These are phyloP conservation scores for Polydrusus cervinus DNA, from an alignment of 2,888 invertebrate genomes.

Conservation along the genomic window DNA sequence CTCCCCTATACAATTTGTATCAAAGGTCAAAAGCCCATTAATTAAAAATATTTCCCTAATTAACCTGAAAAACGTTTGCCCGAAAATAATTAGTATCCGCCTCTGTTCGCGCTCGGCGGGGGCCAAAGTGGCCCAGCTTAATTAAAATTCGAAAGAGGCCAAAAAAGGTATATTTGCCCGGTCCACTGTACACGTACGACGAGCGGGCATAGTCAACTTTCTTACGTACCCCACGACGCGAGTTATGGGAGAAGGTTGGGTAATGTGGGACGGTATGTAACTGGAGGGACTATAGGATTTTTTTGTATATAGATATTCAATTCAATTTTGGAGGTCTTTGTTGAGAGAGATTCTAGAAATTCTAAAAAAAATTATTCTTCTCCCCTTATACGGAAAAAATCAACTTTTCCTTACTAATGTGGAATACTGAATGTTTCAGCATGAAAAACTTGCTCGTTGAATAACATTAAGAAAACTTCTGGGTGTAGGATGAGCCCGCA, in stretches of 20 bases:
- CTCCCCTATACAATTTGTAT: neutral
- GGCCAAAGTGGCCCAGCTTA: conserved; percentile 65
- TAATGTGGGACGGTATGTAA: conserved; percentile 33
- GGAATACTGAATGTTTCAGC: too few species aligned
- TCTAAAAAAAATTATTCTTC: too few species aligned
- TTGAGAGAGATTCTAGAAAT: too few species aligned
- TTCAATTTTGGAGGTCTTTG: too few species aligned
- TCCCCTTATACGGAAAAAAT: too few species aligned
- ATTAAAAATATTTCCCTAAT: conserved; percentile 48
- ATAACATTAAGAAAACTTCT: too few species aligned
- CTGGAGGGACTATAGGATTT: neutral
- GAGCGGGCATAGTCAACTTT: conserved; percentile 68
- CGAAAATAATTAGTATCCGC: conserved; percentile 49
- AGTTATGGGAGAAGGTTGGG: conserved; percentile 44
- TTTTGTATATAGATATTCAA: too few species aligned
- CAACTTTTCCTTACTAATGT: too few species aligned
- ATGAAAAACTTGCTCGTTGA: too few species aligned
- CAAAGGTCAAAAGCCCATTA: conserved; percentile 33
- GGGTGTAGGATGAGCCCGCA: too few species aligned
- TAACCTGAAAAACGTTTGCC: conserved; percentile 45
- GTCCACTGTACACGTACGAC: conserved; percentile 71
- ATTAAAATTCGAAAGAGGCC: conserved; percentile 68
- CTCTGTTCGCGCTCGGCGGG: conserved; percentile 43
- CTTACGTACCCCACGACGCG: conserved; percentile 65
- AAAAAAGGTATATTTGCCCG: conserved; percentile 69